A percentile compares a stretch with the other conserved stretches of the same genome.
phyloP scores from a whole-genome alignment of 2,797 vertebrate genomes.

The Peromyscus melanophrys region DNA sequence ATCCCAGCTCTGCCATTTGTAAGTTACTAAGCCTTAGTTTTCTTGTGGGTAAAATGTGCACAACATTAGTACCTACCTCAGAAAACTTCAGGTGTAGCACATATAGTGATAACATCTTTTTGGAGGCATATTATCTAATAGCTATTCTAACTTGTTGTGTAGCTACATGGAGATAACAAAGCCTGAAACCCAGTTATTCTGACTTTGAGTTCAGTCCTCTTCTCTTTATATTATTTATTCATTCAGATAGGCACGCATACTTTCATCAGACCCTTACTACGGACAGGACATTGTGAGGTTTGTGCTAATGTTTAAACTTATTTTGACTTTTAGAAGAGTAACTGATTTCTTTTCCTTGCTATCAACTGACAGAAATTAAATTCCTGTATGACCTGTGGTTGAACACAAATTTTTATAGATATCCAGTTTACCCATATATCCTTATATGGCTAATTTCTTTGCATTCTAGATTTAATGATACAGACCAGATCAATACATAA shows the following conservation, averaged over 20 bases:
- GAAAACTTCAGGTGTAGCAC: neutral
- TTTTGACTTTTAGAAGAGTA: neutral
- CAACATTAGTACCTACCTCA: neutral
- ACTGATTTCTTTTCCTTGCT: conserved; percentile 7
- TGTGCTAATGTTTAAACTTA: neutral
- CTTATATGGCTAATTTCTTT: conserved; percentile 1
- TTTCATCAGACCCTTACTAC: neutral
- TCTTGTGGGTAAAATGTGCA: neutral
- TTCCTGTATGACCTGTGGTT: neutral
- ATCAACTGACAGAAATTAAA: conserved; percentile 42
- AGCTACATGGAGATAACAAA: neutral
- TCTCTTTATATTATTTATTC: neutral
- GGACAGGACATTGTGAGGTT: neutral
- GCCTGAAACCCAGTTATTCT: neutral
- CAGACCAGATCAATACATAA: conserved; percentile 31
- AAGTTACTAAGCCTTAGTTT: neutral
- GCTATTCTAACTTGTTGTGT: neutral
- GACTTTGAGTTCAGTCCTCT: conserved; percentile 9
- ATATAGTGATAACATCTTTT: neutral
- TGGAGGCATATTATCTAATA: neutral
- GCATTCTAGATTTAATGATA: conserved; percentile 29
- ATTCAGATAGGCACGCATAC: neutral
- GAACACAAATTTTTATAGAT: conserved; percentile 34
- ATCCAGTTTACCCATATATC: neutral
- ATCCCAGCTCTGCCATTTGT: neutral